A percentile compares a stretch with the other conserved stretches of the same genome.
Conservation (phyloP, 2,888 invertebrate genomes). For the Calliscelio sp. region DNA sequence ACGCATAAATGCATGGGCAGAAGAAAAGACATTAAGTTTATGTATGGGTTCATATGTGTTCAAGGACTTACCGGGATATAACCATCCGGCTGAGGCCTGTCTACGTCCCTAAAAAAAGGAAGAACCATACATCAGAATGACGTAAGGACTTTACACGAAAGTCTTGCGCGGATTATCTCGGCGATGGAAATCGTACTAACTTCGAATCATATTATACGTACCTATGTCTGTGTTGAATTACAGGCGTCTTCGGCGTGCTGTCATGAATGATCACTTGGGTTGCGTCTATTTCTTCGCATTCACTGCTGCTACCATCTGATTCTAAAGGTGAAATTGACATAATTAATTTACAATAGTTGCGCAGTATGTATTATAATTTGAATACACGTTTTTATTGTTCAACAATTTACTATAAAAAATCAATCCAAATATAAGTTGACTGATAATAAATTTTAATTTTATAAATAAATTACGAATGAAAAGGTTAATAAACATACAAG, state of each 20-base stretch:
- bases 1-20: constrained; percentile 46
- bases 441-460: no score
- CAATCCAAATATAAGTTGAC: no score
- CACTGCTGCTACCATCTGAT: constrained; percentile 85
- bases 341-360: no score
- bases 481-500: no score
- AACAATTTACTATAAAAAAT: no score
- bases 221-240: constrained; percentile 87
- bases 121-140: constrained; percentile 78
- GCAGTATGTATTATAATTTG: no score
- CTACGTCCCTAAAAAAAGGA: constrained; percentile 81
- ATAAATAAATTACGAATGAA: no score
- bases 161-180: constrained; percentile 68
- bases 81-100: constrained; percentile 84
- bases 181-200: constrained; percentile 50
- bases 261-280: constrained; percentile 93
- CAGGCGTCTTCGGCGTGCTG: constrained; percentile 90
- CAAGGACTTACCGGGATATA: constrained; percentile 85
- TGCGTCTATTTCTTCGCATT: constrained; percentile 91
- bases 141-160: constrained; percentile 72
- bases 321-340: constrained; percentile 69
- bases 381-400: no score
- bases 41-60: constrained; percentile 54
- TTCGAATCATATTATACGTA: constrained; percentile 73
- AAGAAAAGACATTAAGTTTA: constrained; percentile 54